These are phyloP conservation scores for Centropristis striata DNA, from an alignment of 2,113 vertebrate genomes.

Conservation along the genomic window DNA sequence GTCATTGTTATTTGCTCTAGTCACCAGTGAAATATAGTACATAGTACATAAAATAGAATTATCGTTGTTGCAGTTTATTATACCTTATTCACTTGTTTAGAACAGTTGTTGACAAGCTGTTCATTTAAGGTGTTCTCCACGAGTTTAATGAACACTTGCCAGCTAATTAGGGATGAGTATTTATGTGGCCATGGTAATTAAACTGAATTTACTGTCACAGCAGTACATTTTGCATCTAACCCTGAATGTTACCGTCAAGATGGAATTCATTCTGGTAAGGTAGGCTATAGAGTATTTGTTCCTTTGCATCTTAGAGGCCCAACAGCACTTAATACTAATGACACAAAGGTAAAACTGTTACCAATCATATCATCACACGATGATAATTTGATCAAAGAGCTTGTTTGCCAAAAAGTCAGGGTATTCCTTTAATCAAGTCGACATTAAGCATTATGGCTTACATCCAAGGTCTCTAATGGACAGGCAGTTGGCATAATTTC, in stretches of 20 bases:
- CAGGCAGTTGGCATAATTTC: slow-evolving; percentile 44
- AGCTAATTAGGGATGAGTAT: background rate
- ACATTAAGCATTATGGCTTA: slow-evolving; percentile 43
- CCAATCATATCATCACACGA: background rate
- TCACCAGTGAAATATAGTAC: background rate
- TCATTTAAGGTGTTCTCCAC: background rate
- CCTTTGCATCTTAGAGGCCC: background rate
- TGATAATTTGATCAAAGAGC: slow-evolving; percentile 34
- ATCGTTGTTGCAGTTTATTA: background rate
- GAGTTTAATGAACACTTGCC: background rate
- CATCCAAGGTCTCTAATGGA: slow-evolving; percentile 54
- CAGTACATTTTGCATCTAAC: background rate
- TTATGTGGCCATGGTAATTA: background rate
- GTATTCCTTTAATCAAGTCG: slow-evolving; percentile 38
- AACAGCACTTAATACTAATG: slow-evolving; percentile 15
- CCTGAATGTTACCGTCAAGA: background rate
- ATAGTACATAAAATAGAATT: background rate
- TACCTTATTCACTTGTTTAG: background rate
- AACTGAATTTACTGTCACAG: background rate
- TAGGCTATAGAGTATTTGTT: slow-evolving; percentile 1
- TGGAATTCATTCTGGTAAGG: background rate
- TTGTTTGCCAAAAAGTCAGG: slow-evolving; percentile 27
- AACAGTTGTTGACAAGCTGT: background rate
- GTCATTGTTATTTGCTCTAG: no score
- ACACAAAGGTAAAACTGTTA: slow-evolving; percentile 17